phyloP scores from a whole-genome alignment of 1,140 invertebrate species.

The Pogonomyrmex barbatus region DNA sequence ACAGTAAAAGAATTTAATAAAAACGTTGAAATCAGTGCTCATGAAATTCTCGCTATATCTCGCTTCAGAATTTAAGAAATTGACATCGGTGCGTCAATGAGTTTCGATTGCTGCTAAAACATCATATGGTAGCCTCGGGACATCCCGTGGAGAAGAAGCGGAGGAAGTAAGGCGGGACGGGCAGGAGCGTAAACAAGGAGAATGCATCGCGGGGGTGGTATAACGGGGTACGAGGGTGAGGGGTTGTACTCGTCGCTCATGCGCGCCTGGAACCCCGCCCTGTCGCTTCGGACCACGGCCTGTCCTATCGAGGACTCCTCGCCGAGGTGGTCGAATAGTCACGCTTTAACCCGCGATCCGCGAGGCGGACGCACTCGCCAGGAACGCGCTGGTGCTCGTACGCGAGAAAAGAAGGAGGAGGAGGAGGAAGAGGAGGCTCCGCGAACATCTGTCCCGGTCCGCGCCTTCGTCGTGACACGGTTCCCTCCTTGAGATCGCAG shows the following conservation, averaged over 20 bases:
- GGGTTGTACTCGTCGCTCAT: conserved; percentile 74
- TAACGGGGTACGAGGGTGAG: conserved; percentile 65
- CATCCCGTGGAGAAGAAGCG: conserved; percentile 24
- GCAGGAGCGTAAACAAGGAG: conserved; percentile 81
- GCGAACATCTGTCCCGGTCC: conserved; percentile 45
- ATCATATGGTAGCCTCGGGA: background rate
- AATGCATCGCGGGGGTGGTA: conserved; percentile 70
- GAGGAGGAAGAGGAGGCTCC: background rate
- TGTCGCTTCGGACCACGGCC: conserved; percentile 76
- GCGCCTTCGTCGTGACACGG: conserved; percentile 16
- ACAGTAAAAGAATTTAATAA: background rate
- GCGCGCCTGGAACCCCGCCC: conserved; percentile 84
- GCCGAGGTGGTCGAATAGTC: conserved; percentile 81
- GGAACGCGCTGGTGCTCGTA: conserved; percentile 69
- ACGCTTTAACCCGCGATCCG: conserved; percentile 83
- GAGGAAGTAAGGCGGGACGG: conserved; percentile 62
- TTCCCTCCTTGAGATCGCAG: background rate
- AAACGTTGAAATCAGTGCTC: background rate
- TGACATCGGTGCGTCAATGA: background rate
- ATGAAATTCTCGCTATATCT: background rate
- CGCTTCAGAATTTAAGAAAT: background rate
- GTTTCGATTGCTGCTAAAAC: background rate
- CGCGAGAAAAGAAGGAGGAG: background rate
- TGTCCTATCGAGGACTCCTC: conserved; percentile 79
- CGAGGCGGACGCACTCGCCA: conserved; percentile 78